Evolutionary conservation across 2,113 vertebrate species (phyloP).

Genomic region (Hippocampus barbouri): DNA sequence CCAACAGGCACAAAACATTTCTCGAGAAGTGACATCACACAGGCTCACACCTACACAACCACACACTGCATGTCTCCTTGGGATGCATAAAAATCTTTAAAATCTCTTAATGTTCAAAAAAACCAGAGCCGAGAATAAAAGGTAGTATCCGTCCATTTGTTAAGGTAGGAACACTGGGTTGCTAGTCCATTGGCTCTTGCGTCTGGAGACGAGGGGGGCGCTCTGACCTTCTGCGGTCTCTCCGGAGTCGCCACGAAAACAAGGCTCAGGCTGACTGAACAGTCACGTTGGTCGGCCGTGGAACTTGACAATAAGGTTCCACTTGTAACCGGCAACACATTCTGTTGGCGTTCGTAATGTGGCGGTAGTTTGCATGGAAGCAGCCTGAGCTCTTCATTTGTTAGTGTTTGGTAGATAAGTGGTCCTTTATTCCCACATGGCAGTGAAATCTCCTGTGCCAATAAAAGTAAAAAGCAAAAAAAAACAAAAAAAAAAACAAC

Average conservation of each 20-base stretch:
- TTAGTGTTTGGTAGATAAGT: constrained; percentile 36
- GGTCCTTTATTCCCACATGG: constrained; percentile 47
- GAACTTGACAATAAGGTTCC: background rate
- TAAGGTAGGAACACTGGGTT: constrained; percentile 42
- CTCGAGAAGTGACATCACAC: background rate
- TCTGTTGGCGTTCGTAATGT: background rate
- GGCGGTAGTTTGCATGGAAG: background rate
- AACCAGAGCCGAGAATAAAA: constrained; percentile 52
- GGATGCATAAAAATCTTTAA: constrained; percentile 57
- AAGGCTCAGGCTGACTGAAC: constrained; percentile 19
- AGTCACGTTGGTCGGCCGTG: background rate
- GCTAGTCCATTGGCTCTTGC: constrained; percentile 27
- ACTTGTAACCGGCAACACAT: background rate
- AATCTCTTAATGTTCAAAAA: constrained; percentile 55
- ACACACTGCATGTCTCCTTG: constrained; percentile 53
- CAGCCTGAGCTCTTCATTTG: constrained; percentile 26
- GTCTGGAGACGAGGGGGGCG: background rate
- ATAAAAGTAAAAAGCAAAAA: constrained; percentile 1
- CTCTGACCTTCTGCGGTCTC: background rate
- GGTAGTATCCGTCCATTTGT: constrained; percentile 28
- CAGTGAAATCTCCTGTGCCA: constrained; percentile 41
- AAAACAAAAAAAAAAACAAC: constrained; percentile 19
- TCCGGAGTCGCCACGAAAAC: background rate
- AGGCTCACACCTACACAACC: constrained; percentile 27
- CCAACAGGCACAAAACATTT: constrained; percentile 42